Evolutionary conservation across 1,140 invertebrate genomes (phyloP).

Genomic region (Trachymyrmex cornetzi): DNA sequence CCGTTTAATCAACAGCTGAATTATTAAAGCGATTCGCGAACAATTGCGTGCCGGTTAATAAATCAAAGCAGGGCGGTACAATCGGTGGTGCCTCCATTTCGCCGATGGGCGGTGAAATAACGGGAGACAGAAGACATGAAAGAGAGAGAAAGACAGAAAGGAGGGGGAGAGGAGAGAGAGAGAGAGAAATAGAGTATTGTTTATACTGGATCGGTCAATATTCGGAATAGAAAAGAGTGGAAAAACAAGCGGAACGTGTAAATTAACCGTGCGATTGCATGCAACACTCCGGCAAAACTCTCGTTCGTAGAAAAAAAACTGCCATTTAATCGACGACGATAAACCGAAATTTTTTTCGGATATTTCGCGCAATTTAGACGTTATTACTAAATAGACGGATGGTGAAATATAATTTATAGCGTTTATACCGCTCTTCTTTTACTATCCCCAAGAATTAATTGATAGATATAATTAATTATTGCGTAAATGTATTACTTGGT

Average conservation of each 20-base stretch:
- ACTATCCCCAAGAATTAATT: not conserved
- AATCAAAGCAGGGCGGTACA: conserved; percentile 79
- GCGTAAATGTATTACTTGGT: not conserved
- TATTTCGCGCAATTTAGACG: conserved; percentile 41
- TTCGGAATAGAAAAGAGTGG: conserved; percentile 53
- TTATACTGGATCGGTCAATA: conserved; percentile 64
- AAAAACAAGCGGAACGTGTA: conserved; percentile 63
- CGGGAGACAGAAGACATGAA: conserved; percentile 20
- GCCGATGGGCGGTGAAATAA: conserved; percentile 63
- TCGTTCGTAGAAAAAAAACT: conserved; percentile 41
- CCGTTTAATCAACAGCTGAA: conserved; percentile 85
- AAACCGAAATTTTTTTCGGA: conserved; percentile 60
- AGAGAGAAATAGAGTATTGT: conserved; percentile 61
- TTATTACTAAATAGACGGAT: conserved; percentile 26
- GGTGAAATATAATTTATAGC: conserved; percentile 38
- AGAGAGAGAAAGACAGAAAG: not conserved
- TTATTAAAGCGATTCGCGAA: conserved; percentile 84
- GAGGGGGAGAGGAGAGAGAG: conserved; percentile 1
- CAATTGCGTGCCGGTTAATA: conserved; percentile 83
- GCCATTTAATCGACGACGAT: conserved; percentile 49
- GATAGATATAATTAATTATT: conserved; percentile 41
- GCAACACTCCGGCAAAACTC: conserved; percentile 42
- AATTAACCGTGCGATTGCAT: conserved; percentile 64
- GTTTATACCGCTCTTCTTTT: not conserved
- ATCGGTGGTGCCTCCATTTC: conserved; percentile 67